A percentile compares a stretch with the other conserved stretches of the same genome.
These are phyloP conservation scores for Epinephelus coioides DNA, from an alignment of 2,797 vertebrate genomes.

Conservation along the genomic window DNA sequence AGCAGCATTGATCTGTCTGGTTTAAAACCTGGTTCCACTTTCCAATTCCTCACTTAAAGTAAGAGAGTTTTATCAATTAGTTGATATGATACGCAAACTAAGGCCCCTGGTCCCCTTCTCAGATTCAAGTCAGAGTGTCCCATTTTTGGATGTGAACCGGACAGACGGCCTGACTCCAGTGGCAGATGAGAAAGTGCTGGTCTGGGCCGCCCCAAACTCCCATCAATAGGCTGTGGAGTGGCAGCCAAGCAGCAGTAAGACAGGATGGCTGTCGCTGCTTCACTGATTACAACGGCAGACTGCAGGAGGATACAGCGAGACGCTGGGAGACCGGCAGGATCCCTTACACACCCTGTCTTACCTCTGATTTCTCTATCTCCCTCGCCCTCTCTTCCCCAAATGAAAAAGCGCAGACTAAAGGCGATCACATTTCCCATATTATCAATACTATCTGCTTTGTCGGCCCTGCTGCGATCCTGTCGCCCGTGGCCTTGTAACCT, in stretches of 20 bases:
- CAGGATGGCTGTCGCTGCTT: constrained; percentile 84
- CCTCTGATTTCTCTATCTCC: constrained; percentile 44
- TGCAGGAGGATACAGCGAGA: constrained; percentile 55
- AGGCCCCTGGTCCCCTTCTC: constrained; percentile 62
- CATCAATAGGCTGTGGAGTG: constrained; percentile 84
- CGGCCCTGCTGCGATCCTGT: constrained; percentile 65
- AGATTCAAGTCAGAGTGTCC: constrained; percentile 82
- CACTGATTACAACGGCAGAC: constrained; percentile 73
- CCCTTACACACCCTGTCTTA: constrained; percentile 61
- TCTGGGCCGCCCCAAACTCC: constrained; percentile 64
- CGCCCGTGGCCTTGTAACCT: constrained; percentile 73
- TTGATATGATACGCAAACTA: constrained; percentile 85
- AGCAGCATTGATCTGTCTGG: constrained; percentile 89
- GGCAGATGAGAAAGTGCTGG: constrained; percentile 77
- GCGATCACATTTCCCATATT: constrained; percentile 89
- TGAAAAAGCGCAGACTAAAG: constrained; percentile 71
- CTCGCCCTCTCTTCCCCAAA: constrained; percentile 54
- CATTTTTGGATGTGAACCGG: constrained; percentile 73
- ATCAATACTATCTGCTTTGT: constrained; percentile 83
- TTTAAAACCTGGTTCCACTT: constrained; percentile 88
- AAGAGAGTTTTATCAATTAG: constrained; percentile 88
- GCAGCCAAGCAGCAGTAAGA: constrained; percentile 78
- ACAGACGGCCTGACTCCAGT: constrained; percentile 91
- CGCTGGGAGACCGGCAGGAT: constrained; percentile 69
- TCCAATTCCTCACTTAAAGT: constrained; percentile 84